phyloP scores from a whole-genome alignment of 2,888 invertebrate species.

The Brachypterus glaber region DNA sequence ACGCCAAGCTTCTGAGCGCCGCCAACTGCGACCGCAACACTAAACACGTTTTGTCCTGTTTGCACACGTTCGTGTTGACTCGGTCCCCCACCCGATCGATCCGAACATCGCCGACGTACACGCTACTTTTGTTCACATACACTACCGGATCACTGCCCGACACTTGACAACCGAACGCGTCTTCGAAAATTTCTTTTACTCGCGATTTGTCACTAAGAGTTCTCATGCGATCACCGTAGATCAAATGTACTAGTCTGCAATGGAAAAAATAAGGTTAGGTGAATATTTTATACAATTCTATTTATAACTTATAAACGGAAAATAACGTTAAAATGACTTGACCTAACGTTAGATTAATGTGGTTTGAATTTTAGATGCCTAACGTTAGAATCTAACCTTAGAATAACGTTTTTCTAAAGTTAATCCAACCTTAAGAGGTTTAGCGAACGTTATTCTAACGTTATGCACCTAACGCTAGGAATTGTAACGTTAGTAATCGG shows the following conservation, averaged over 20 bases:
- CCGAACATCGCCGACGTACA: slow-evolving; percentile 60
- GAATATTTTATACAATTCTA: too few relatives aligned
- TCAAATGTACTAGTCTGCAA: slow-evolving; percentile 63
- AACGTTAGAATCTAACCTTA: too few relatives aligned
- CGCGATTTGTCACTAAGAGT: slow-evolving; percentile 63
- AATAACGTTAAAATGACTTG: too few relatives aligned
- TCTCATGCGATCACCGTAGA: slow-evolving; percentile 84
- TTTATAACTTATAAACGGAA: too few relatives aligned
- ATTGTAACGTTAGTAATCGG: too few relatives aligned
- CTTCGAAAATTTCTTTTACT: slow-evolving; percentile 46
- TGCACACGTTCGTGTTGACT: slow-evolving; percentile 30
- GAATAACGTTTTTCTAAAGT: too few relatives aligned
- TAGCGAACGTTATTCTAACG: too few relatives aligned
- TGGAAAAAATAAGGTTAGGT: too few relatives aligned
- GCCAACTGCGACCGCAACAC: slow-evolving; percentile 52
- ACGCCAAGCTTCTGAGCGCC: slow-evolving; percentile 67
- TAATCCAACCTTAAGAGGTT: too few relatives aligned
- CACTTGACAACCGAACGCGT: slow-evolving; percentile 44
- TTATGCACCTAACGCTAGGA: too few relatives aligned
- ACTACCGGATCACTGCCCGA: slow-evolving; percentile 49
- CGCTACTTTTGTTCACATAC: slow-evolving; percentile 47
- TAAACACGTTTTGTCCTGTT: slow-evolving; percentile 36
- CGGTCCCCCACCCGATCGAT: slow-evolving; percentile 27
- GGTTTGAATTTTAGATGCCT: too few relatives aligned
- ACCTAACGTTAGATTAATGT: too few relatives aligned